Base-by-base conservation (phyloP, 2,888 invertebrate genomes). In the Hirtodrosophila duncani region DNA sequence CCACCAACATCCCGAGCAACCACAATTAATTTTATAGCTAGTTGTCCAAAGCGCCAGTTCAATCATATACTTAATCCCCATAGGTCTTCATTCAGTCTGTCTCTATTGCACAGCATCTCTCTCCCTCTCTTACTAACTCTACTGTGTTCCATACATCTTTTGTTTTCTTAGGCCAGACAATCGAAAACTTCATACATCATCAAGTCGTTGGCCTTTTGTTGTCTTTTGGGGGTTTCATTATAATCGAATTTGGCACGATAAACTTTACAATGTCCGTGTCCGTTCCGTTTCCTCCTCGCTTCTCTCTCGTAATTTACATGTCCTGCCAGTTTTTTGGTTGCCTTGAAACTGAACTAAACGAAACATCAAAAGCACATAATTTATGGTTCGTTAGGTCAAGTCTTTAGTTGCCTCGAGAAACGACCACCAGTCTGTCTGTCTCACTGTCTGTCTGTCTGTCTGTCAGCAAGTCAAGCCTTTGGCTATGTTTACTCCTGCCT, bases 321-420 rank as follows among this genome's bases (percentile, higher is more conserved):
- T 74, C 59, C 67, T 62, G 59, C 33, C 61, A 51, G 43, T 59
- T 45, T 36, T 52, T n/a, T n/a, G n/a, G n/a, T 38, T 45, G 38
- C 27, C 21, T 39, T 49, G 29, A 58, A 72, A 70, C 72, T 66
- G 63, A 63, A 67, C 63, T 63, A 78, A 63, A 60, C 33, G 57
- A 68, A 81, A 79, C 75, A 82, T 78, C 81, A 81, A 81, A 82
- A 70, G 81, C 67, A 66, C 75, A 80, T 84, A 84, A 84, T 84
- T 84, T 85, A 84, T 84, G 85, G 85, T 84, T 84, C 83, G 83
- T 84, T 84, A 84, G 85, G 85, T 84, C 83, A 51, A 67, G 34
- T 66, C 65, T 55, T 29, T 18, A 21, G 16, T 27, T n/a, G 6
- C 9, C 33, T 17, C 16, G 13, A 31, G 8, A 10, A 23, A 34